phyloP scores from a whole-genome alignment of 2,797 vertebrate genomes.

The Chelon labrosus region DNA sequence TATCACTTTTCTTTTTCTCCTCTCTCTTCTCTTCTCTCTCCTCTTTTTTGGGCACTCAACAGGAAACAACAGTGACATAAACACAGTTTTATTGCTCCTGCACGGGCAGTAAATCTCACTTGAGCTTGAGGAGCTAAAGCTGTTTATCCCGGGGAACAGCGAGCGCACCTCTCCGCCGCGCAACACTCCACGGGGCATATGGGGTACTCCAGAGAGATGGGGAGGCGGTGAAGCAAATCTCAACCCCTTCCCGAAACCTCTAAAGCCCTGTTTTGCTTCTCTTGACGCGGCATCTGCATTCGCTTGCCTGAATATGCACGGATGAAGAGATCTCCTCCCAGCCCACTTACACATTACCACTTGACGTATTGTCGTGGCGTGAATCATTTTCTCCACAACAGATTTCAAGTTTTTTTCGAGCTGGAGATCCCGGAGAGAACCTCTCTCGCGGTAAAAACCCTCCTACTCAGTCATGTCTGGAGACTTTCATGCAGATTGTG shows the following conservation, averaged over 20 bases:
- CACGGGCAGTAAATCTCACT: conserved; percentile 67
- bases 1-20: background rate
- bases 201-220: conserved; percentile 38
- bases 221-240: conserved; percentile 48
- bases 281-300: conserved; percentile 6
- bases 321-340: conserved; percentile 32
- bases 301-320: conserved; percentile 11
- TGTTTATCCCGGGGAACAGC: conserved; percentile 66
- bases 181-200: conserved; percentile 55
- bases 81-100: conserved; percentile 65
- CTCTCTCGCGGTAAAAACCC: conserved; percentile 37
- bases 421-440: conserved; percentile 35
- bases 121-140: conserved; percentile 66
- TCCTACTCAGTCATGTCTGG: conserved; percentile 49
- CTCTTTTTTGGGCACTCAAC: conserved; percentile 23
- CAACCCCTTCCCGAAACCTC: conserved; percentile 13
- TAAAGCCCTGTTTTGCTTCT: conserved; percentile 33
- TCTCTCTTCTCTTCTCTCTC: conserved; percentile 17
- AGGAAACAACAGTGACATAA: conserved; percentile 51
- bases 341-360: conserved; percentile 33
- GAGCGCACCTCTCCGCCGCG: conserved; percentile 54
- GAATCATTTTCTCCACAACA: conserved; percentile 34
- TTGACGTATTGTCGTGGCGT: conserved; percentile 9
- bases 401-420: conserved; percentile 12
- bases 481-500: conserved; percentile 57